These are phyloP conservation scores for Nyctereutes procyonoides DNA, from an alignment of 2,113 vertebrate species.

Conservation along the genomic window DNA sequence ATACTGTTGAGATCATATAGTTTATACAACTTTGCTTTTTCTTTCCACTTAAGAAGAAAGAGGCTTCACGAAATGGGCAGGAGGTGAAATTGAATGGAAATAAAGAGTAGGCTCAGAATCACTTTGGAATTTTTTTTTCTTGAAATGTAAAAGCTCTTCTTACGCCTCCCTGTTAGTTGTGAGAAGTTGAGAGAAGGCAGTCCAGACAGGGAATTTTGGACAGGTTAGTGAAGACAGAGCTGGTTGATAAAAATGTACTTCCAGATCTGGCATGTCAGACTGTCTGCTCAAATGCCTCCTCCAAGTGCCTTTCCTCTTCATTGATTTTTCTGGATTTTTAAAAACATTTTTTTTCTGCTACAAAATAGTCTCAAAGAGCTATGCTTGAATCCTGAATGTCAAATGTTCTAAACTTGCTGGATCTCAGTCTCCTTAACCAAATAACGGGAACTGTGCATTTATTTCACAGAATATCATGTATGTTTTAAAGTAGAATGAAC, in stretches of 20 bases:
- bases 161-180: neutral
- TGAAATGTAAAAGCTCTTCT: neutral
- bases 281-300: neutral
- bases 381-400: neutral
- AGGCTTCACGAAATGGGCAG: neutral
- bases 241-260: neutral
- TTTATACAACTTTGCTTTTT: neutral
- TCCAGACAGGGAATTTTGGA: rapidly evolving
- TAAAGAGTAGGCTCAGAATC: neutral
- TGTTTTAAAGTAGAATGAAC: neutral
- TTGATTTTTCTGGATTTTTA: neutral
- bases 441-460: neutral
- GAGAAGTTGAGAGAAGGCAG: neutral
- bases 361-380: neutral
- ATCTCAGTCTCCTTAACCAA: neutral
- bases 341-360: neutral
- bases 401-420: neutral
- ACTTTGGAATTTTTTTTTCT: neutral
- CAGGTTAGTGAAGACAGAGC: neutral
- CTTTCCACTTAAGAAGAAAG: neutral
- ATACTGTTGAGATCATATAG: neutral
- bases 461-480: neutral
- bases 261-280: neutral
- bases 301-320: neutral
- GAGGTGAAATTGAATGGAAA: neutral